Evolutionary conservation across 1,140 invertebrate genomes (phyloP), one percentile per base, ranked within the genome.

Genomic region (Habropoda laboriosa): DNA sequence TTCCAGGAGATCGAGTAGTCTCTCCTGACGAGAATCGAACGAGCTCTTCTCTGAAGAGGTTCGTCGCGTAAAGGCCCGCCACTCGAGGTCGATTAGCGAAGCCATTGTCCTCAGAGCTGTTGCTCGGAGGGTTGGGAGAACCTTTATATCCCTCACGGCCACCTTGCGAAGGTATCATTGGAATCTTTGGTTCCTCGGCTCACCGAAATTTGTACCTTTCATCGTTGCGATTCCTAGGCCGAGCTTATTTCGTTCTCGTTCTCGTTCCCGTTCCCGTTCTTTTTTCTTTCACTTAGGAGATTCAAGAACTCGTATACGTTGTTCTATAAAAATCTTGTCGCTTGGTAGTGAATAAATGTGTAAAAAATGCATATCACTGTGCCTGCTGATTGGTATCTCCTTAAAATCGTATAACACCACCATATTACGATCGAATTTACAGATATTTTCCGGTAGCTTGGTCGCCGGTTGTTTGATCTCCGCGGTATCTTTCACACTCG

Each of bases 161-260:
- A 82, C 82, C 90, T 83, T 90, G 88, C 86, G 90, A 90, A 86
- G 92, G 90, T 91, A 91, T 92, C 92, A 92, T 92, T 92, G 91
- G 88, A 83, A 87, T 60, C 83, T 81, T 47, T 86, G 81, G 81
- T 70, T 71, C 75, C 66, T 77, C 63, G 61, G 67, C 53, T 49
- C 60, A 72, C 53, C 80, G 66, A 38, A 78, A 60, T 66, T 63
- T 61, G 24, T 71, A 66, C 21, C 61, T 53, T 68, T 60, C 63
- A 73, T 82, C 73, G 76, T 57, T 77, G 35, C 38, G 75, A 40
- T 64, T 73, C 78, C 72, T 38, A 67, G 35, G 32, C 24, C 32
- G 38, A 45, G 38, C 51, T 60, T 40, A 18, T 51, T 30, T 35
- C 61, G 49, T 47, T 70, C 47, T n/a, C 27, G 72, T 57, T 42